Base-by-base conservation (phyloP, 1,140 invertebrate genomes). In the Campodea augens region DNA sequence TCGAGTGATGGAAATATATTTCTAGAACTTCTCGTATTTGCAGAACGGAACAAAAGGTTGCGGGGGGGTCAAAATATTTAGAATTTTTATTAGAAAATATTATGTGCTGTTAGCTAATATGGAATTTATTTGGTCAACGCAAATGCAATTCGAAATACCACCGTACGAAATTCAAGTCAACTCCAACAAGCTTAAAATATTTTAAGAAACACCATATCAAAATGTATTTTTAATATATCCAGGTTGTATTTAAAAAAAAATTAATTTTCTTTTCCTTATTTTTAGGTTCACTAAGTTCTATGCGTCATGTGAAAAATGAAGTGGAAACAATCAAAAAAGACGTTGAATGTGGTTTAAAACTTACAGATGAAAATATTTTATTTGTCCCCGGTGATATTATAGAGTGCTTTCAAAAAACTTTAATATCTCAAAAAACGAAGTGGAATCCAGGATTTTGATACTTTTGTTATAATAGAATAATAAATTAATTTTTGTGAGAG, bases 261-360 rank as follows among this genome's bases (percentile, higher is more conserved):
- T 2, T 41, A 32, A 5, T 3, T 49, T 20, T 20, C 37, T 27
- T 25, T 49, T 37, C 50, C 53, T 51, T 51, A 49, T 19, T 61
- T 58, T 22, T 49, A 84, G 84, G 86, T 38, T 66, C 67, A 52
- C 54, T 90, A 25, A 58, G 64, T 21, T 88, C 86, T 2, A 78
- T 97, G 74, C 75, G 77, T 53, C 87, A 95, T 62, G 58, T 90
- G 5, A 95, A 95, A 60, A 72, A 78, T 49, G 89, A 95, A 67
- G 84, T 91, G 0, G 75, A 78, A 10, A 68, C 70, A 0, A 78
- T 97, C 21, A 86, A 87, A 56, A 75, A 71, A 40, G 81, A 83
- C 56, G 67, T 77, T 18, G 89, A 96, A 60, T 96, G 90, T 63
- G 91, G 90, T 0, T 53, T 97, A 20, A 73, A 73, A 44, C 68